Base-by-base conservation (phyloP, 2,113 vertebrate genomes). In the Loxodonta africana region DNA sequence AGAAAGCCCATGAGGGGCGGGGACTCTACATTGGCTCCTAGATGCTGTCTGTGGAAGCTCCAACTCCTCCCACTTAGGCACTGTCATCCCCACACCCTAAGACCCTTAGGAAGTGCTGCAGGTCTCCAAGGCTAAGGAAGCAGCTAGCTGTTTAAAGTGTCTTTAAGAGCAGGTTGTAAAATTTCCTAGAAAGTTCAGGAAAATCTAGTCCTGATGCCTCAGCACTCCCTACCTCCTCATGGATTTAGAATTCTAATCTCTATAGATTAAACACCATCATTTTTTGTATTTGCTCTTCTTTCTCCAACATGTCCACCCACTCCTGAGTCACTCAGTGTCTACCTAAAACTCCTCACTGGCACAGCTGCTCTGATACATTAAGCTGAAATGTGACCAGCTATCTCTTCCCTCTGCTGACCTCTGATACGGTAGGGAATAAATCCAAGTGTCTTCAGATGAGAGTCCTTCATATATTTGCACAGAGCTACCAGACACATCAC, bases 381-480 rank as follows among this genome's bases (percentile, higher is more conserved):
- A 57, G 3, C n/a, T 89, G 37, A 92, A 88, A 88, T 83, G 26
- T 76, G n/a, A 90, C 12, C 30, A 20, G 57, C 30, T 81, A 28
- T 51, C 9, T 83, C 92, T 87, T 88, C 37, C 23, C 25, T 91
- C 26, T 93, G 77, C 69, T 67, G 63, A 65, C 63, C 63, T 65
- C 63, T 65, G 8, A 20, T 65, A 62, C 12, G 0, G 8, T 37
- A 80, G 28, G 62, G 28, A 95, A 76, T 67, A 78, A 76, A 83
- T 21, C 63, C 33, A 48, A 65, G 33, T 60, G 33, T 88, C 60
- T 91, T 89, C 48, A 44, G 46, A 57, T 30, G 25, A 44, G 2
- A 96, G 67, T 57, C 21, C 17, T 73, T 69, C 85, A 65, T 46
- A 33, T 92, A 93, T 74, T 85, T 91, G 53, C 71, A 90, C 30